Conservation (phyloP, 2,888 invertebrate genomes). For the Nyleta sp. region DNA sequence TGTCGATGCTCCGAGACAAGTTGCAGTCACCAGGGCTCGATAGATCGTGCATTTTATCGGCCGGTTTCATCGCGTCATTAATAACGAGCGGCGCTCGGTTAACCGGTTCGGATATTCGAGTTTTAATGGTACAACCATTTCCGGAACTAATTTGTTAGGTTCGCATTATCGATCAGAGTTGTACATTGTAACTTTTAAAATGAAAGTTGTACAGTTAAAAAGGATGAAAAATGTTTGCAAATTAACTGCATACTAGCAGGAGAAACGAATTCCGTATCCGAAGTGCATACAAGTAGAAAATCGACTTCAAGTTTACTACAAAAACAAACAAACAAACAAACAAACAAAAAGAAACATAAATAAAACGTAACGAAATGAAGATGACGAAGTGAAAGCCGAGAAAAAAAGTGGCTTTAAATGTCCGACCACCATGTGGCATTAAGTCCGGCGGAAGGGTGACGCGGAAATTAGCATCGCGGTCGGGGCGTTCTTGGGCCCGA, state of each 20-base stretch:
- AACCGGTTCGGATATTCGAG: constrained; percentile 19
- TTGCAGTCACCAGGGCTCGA: constrained; percentile 10
- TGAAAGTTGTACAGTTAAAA: no score
- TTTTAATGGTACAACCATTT: constrained; percentile 21
- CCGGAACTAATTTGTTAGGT: constrained; percentile 24
- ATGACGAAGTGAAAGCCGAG: background rate
- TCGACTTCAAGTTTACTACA: no score
- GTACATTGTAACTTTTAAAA: no score
- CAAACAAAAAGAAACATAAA: no score
- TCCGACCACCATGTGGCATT: background rate
- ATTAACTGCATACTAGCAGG: no score
- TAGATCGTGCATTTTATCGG: constrained; percentile 34
- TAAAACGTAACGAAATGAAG: background rate
- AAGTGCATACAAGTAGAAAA: no score
- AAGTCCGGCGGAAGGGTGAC: constrained; percentile 7
- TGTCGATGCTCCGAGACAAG: constrained; percentile 27
- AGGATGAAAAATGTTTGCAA: no score
- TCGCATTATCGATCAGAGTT: background rate
- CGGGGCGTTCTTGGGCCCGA: constrained; percentile 6
- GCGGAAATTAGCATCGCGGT: constrained; percentile 13
- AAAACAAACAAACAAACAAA: no score
- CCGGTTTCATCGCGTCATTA: constrained; percentile 36
- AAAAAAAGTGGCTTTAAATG: background rate
- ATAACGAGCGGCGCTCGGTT: constrained; percentile 21
- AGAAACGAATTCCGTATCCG: no score